These are phyloP conservation scores for Varanus komodoensis DNA, from an alignment of 2,113 vertebrate species.

Conservation along the genomic window DNA sequence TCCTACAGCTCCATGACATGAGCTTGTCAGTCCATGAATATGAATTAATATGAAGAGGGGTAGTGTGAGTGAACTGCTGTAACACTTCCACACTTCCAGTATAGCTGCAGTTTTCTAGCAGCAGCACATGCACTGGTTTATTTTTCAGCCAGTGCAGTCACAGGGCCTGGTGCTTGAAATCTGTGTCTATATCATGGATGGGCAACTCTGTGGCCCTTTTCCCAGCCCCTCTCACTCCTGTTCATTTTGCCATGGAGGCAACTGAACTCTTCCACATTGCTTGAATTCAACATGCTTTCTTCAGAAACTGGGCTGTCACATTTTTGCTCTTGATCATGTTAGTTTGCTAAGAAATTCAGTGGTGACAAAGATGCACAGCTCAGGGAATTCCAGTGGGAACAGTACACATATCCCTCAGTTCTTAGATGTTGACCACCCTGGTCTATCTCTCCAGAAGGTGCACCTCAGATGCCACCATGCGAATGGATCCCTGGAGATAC, in stretches of 20 bases:
- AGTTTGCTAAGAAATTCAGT: too few species aligned
- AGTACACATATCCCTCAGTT: too few species aligned
- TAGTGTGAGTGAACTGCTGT: background rate
- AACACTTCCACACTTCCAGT: background rate
- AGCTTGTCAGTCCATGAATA: background rate
- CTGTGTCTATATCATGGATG: background rate
- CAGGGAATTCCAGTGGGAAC: too few species aligned
- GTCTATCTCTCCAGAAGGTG: background rate
- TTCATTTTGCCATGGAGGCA: too few species aligned
- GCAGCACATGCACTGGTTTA: background rate
- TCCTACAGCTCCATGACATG: background rate
- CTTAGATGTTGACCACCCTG: too few species aligned
- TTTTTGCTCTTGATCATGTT: too few species aligned
- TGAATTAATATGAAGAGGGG: background rate
- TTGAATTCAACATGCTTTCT: too few species aligned
- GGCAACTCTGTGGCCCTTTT: too few species aligned
- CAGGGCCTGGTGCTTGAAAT: background rate
- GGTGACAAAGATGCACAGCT: too few species aligned
- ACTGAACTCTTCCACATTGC: too few species aligned
- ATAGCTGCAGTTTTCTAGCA: background rate
- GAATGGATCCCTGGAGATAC: background rate
- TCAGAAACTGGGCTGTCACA: too few species aligned
- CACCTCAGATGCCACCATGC: background rate
- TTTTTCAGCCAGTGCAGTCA: background rate
- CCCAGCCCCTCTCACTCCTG: too few species aligned